Base-by-base conservation (phyloP, 1,140 invertebrate species). In the Brachionus plicatilis region DNA sequence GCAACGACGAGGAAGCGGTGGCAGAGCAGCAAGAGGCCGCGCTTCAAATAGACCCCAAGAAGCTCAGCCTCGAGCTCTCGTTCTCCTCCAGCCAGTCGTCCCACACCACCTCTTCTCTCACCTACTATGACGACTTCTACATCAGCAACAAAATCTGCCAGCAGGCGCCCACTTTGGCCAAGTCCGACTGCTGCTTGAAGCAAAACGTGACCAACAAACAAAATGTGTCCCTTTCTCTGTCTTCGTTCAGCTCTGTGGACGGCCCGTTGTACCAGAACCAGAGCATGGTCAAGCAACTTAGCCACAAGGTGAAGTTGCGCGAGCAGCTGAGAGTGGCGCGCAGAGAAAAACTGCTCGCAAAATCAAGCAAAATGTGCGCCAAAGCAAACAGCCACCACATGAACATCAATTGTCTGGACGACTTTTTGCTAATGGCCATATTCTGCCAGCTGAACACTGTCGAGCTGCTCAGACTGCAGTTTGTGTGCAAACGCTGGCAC, bases 101-200 rank as follows among this genome's bases (percentile, higher is more conserved):
- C 17, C 0, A n/a, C 5, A 50, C 43, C 27, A 27, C 20, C 9
- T 8, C 12, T 4, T 76, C 72, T 0, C 50, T 45, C 20, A 50
- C 72, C n/a, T 76, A 76, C 45, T 76, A 76, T 29, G 72, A 76
- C 72, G 72, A 76, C 24, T 76, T 76, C 29, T 76, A 76, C 12
- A 12, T 76, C 43, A 76, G 72, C 45, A 76, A 29, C 47, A 76
- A 76, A 33, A 3, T 50, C n/a, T 53, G 33, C 12, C 8, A 47
- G 2, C 24, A 27, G 12, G 9, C 24, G 11, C 12, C 0, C 14
- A n/a, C 11, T 41, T 8, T 72, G 17, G 11, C 68, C 17, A 72
- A 76, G 27, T 76, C 72, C 0, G 27, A 45, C 6, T 9, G 7
- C 45, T 72, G 68, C 17, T 43, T 72, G 29, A 43, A 3, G 29